These are phyloP conservation scores for Neosilurus mollespiculum DNA, from an alignment of 2,797 vertebrate species.

Conservation along the genomic window DNA sequence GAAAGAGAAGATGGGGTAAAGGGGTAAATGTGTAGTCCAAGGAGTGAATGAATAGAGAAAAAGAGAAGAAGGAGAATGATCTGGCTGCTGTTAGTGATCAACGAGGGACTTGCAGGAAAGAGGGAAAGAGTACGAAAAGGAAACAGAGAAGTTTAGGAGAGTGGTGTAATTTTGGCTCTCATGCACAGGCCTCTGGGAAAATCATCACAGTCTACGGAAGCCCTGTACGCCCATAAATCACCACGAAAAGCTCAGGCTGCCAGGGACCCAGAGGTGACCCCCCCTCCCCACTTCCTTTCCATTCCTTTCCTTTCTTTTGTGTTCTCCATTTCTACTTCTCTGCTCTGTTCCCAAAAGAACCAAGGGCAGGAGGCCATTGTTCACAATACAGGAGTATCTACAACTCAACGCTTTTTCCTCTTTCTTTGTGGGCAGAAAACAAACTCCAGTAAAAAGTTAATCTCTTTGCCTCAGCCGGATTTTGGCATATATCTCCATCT, in stretches of 20 bases:
- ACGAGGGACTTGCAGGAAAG: slow-evolving; percentile 15
- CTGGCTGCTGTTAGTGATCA: slow-evolving; percentile 41
- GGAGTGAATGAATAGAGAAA: slow-evolving; percentile 21
- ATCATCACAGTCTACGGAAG: slow-evolving; percentile 62
- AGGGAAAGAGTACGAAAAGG: neutral
- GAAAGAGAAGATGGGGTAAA: slow-evolving; percentile 15
- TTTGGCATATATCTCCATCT: neutral
- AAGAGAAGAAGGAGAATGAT: slow-evolving; percentile 21
- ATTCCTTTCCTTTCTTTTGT: slow-evolving; percentile 9
- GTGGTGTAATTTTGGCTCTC: slow-evolving; percentile 64
- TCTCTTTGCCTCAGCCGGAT: neutral
- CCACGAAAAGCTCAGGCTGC: slow-evolving; percentile 58
- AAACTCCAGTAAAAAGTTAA: slow-evolving; percentile 12
- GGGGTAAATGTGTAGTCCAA: neutral
- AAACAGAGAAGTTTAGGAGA: slow-evolving; percentile 47
- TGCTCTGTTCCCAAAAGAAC: slow-evolving; percentile 3
- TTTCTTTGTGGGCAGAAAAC: neutral
- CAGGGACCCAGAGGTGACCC: slow-evolving; percentile 63
- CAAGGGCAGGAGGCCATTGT: slow-evolving; percentile 19
- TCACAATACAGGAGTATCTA: slow-evolving; percentile 22
- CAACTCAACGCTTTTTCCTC: neutral
- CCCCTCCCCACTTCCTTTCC: slow-evolving; percentile 20
- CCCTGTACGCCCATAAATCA: slow-evolving; percentile 70
- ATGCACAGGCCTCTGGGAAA: slow-evolving; percentile 70
- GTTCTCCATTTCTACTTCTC: neutral